Evolutionary conservation across 2,113 vertebrate genomes (phyloP), one percentile per base, ranked within the genome.

Genomic region (Colossoma macropomum): DNA sequence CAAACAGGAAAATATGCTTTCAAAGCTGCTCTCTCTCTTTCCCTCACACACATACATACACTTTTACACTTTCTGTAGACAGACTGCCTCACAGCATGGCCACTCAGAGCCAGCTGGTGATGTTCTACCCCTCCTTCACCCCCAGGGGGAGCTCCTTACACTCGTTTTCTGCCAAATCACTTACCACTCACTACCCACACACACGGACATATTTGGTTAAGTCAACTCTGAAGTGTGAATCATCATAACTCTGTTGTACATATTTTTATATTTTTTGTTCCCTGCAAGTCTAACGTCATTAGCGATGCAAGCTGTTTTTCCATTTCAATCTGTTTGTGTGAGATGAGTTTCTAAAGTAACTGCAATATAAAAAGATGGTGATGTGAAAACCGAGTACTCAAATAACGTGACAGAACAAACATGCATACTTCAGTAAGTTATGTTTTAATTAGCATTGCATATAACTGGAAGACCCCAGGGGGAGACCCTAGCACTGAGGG

Each of bases 71-170:
- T n/a, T 41, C 81, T 63, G n/a, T 21, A 82, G 73, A 86, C 85
- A 86, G 85, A 81, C 78, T 73, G 85, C 27, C 13, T 56, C 81
- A 74, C 85, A 86, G 85, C 82, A 84, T 75, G 85, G 52, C 66
- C 60, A 12, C 68, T 32, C 60, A 65, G 41, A 74, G 54, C 34
- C 78, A 86, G 77, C 82, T 77, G 85, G 78, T 63, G 62, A 38
- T 52, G 80, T 71, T 75, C 21, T 79, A 62, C 9, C 30, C 38
- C 78, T 68, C 16, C 13, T 60, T 54, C 21, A 74, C 92, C 93
- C 92, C 89, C 89, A 93, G 92, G 89, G 83, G 90, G 90, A 79
- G 89, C 85, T 77, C 0, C 89, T 21, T 62, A 62, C 16, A 69
- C 72, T 52, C 2, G 2, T 21, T 82, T 77, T 73, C 25, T 68